A percentile compares a stretch with the other conserved stretches of the same genome.
These are phyloP conservation scores for Scalopus aquaticus DNA, from an alignment of 2,113 vertebrate genomes.

Conservation along the genomic window DNA sequence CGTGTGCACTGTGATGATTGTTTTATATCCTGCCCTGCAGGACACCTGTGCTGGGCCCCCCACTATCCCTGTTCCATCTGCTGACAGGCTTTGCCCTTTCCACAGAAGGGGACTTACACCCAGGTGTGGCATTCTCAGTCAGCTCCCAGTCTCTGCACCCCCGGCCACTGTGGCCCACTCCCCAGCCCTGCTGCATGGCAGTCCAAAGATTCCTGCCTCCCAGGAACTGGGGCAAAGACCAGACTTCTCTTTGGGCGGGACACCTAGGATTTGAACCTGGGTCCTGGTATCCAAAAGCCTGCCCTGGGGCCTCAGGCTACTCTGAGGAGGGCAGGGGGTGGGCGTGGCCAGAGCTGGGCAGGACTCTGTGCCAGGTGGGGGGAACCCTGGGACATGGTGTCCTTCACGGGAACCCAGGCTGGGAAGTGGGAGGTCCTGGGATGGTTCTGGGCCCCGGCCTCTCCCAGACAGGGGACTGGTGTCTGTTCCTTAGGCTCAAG, in stretches of 20 bases:
- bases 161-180: neutral
- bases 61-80: neutral
- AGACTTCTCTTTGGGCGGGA: neutral
- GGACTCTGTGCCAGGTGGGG: too few species aligned
- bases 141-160: fast-evolving
- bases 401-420: neutral
- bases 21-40: neutral
- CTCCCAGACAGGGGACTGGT: neutral
- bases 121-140: fast-evolving
- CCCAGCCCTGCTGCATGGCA: neutral
- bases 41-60: neutral
- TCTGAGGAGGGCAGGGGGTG: neutral
- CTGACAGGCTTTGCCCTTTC: too few species aligned
- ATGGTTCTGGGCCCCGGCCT: neutral
- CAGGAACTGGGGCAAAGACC: neutral
- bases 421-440: neutral
- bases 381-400: neutral
- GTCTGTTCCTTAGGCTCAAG: neutral
- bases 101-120: fast-evolving
- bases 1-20: fast-evolving
- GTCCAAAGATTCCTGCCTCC: neutral
- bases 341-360: neutral
- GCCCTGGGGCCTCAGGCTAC: neutral
- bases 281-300: neutral
- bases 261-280: too few species aligned